phyloP scores from a whole-genome alignment of 1,140 invertebrate species.

The Pachyrhynchus sulphureomaculatus region DNA sequence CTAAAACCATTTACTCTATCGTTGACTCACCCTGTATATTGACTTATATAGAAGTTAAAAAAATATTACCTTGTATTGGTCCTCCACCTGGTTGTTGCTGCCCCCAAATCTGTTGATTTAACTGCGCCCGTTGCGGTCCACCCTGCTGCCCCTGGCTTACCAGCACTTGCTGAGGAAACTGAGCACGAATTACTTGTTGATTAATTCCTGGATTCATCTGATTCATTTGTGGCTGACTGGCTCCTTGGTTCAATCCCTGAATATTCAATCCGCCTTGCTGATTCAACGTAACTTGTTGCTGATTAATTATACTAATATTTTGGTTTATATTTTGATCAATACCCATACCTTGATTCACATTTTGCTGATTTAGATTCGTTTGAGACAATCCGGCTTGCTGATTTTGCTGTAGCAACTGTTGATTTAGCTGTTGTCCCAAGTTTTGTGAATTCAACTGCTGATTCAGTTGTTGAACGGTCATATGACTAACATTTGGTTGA shows the following conservation, averaged over 20 bases:
- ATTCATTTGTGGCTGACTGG: slow-evolving; percentile 33
- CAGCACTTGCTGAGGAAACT: slow-evolving; percentile 41
- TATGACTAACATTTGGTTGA: slow-evolving; percentile 10
- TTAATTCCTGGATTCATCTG: slow-evolving; percentile 20
- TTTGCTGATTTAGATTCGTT: slow-evolving; percentile 8
- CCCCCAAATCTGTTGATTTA: slow-evolving; percentile 41
- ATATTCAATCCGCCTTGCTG: slow-evolving; percentile 33
- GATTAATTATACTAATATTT: slow-evolving; percentile 9
- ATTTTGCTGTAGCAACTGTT: slow-evolving; percentile 41
- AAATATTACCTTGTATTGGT: slow-evolving; percentile 17
- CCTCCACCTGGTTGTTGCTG: slow-evolving; percentile 42
- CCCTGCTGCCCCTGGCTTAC: slow-evolving; percentile 46
- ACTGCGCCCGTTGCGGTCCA: slow-evolving; percentile 38
- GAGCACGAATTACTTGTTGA: slow-evolving; percentile 34
- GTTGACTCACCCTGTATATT: too few species aligned
- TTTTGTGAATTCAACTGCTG: slow-evolving; percentile 34
- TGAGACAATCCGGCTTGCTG: slow-evolving; percentile 19
- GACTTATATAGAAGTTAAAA: not conserved
- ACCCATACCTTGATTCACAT: not conserved
- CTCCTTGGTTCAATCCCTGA: not conserved
- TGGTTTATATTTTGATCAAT: slow-evolving; percentile 2
- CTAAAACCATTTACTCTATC: too few species aligned
- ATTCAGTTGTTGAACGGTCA: slow-evolving; percentile 29
- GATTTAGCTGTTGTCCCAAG: slow-evolving; percentile 39
- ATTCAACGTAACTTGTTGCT: slow-evolving; percentile 25